Conservation (phyloP, 2,797 vertebrate species). For the Arnoldichthys spilopterus region DNA sequence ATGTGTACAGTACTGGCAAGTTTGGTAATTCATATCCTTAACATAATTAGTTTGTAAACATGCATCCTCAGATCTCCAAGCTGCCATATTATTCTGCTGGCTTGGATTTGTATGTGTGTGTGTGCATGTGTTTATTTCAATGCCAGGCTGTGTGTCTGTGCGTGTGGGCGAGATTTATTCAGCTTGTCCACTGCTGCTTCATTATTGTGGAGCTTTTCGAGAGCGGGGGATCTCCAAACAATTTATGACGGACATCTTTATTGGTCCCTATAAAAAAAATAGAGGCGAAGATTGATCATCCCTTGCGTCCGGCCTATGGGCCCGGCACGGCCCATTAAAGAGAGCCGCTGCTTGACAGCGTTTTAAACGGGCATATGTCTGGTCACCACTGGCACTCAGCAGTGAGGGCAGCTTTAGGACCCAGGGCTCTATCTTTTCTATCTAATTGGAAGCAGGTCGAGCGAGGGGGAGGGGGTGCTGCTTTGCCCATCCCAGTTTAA, state of each 20-base stretch:
- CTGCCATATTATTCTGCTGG: constrained; percentile 39
- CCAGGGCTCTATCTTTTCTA: constrained; percentile 40
- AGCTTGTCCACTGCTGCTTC: constrained; percentile 55
- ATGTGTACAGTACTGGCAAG: neutral
- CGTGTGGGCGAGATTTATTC: constrained; percentile 59
- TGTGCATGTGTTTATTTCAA: constrained; percentile 24
- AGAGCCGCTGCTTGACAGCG: constrained; percentile 51
- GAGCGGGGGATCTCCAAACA: constrained; percentile 62
- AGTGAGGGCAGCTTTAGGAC: constrained; percentile 55
- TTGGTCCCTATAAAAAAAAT: constrained; percentile 59
- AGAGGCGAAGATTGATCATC: constrained; percentile 58
- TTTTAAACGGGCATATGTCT: constrained; percentile 63
- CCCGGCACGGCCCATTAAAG: constrained; percentile 57
- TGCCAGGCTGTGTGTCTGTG: constrained; percentile 25
- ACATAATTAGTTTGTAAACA: constrained; percentile 50
- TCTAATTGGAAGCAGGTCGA: constrained; percentile 49
- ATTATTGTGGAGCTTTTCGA: constrained; percentile 58
- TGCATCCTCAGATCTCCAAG: constrained; percentile 44
- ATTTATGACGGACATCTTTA: constrained; percentile 67
- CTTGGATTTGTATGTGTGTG: constrained; percentile 33
- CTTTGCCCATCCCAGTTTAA: constrained; percentile 50
- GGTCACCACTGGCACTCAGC: constrained; percentile 55
- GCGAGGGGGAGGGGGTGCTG: constrained; percentile 16
- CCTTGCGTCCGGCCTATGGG: constrained; percentile 50
- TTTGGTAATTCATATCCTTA: constrained; percentile 12